These are phyloP conservation scores for Ophioderma brevispina DNA, from an alignment of 35 echinoderm and acorn worm genomes.

Conservation along the genomic window DNA sequence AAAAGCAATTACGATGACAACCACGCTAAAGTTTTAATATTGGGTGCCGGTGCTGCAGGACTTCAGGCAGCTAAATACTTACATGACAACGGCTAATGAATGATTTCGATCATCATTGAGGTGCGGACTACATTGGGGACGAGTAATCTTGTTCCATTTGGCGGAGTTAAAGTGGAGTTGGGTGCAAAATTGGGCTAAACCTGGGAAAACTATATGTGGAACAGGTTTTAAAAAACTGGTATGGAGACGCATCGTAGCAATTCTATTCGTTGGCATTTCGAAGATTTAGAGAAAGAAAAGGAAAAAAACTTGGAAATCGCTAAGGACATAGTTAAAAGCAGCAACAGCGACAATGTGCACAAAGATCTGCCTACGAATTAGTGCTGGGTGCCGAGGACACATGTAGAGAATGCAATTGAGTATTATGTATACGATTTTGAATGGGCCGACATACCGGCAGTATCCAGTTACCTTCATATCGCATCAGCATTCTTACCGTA, in stretches of 20 bases:
- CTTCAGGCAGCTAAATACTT: slow-evolving; percentile 21
- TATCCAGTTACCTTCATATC: slow-evolving; percentile 29
- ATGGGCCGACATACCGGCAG: slow-evolving; percentile 30
- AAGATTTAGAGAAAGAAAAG: background rate
- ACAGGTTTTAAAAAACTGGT: background rate
- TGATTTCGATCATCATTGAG: slow-evolving; percentile 22
- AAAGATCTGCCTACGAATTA: background rate
- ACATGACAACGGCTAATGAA: slow-evolving; percentile 24
- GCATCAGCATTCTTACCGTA: background rate
- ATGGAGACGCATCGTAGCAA: slow-evolving; percentile 9
- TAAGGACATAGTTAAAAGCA: too few relatives aligned
- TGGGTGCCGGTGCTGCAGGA: slow-evolving; percentile 35
- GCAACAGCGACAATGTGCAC: too few relatives aligned
- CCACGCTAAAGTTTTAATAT: slow-evolving; percentile 38
- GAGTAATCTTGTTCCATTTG: slow-evolving; percentile 14
- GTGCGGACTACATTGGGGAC: background rate
- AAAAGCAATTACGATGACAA: slow-evolving; percentile 32
- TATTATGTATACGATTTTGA: slow-evolving; percentile 46
- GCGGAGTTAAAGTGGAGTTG: slow-evolving; percentile 8
- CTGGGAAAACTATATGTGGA: background rate
- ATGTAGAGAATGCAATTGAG: slow-evolving; percentile 29
- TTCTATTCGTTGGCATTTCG: background rate
- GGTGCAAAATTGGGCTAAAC: slow-evolving; percentile 46
- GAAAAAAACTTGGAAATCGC: background rate
- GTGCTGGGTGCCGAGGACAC: slow-evolving; percentile 37